Conservation (phyloP, 1,140 invertebrate species). For the Doryteuthis pealeii region DNA sequence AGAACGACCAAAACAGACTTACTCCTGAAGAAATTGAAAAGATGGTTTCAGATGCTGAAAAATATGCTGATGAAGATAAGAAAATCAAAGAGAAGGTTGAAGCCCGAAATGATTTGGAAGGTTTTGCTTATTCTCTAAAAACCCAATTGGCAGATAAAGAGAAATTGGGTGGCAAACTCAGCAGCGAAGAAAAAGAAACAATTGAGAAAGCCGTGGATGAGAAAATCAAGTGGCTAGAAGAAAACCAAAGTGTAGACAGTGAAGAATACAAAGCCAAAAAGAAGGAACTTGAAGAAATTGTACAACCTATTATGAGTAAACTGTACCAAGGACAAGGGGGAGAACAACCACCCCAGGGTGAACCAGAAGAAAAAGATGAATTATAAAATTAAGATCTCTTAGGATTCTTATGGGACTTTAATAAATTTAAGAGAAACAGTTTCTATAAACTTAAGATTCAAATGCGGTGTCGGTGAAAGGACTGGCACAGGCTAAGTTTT, state of each 20-base stretch:
- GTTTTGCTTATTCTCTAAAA: slow-evolving; percentile 96
- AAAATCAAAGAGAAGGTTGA: slow-evolving; percentile 91
- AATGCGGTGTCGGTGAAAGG: too few species aligned
- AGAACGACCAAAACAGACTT: slow-evolving; percentile 95
- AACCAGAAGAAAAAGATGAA: slow-evolving; percentile 83
- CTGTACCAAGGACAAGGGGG: slow-evolving; percentile 87
- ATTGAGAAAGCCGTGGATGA: slow-evolving; percentile 94
- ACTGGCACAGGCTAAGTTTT: too few species aligned
- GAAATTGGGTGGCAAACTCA: slow-evolving; percentile 91
- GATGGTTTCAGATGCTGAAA: slow-evolving; percentile 96
- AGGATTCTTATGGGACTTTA: slow-evolving; percentile 1
- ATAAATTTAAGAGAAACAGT: not conserved
- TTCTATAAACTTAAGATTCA: too few species aligned
- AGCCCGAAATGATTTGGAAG: slow-evolving; percentile 84
- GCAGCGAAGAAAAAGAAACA: slow-evolving; percentile 89
- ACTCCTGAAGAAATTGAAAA: slow-evolving; percentile 97
- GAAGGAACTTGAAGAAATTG: slow-evolving; percentile 93
- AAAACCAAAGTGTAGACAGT: slow-evolving; percentile 89
- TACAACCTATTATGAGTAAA: slow-evolving; percentile 97
- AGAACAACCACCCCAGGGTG: slow-evolving; percentile 66
- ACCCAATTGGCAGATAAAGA: slow-evolving; percentile 98
- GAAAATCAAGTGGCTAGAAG: slow-evolving; percentile 97
- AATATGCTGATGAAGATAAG: slow-evolving; percentile 97
- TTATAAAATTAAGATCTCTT: slow-evolving; percentile 65
- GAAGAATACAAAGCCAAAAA: slow-evolving; percentile 96